These are phyloP conservation scores for Elephantulus edwardii DNA, from an alignment of 2,113 vertebrate genomes.

Conservation along the genomic window DNA sequence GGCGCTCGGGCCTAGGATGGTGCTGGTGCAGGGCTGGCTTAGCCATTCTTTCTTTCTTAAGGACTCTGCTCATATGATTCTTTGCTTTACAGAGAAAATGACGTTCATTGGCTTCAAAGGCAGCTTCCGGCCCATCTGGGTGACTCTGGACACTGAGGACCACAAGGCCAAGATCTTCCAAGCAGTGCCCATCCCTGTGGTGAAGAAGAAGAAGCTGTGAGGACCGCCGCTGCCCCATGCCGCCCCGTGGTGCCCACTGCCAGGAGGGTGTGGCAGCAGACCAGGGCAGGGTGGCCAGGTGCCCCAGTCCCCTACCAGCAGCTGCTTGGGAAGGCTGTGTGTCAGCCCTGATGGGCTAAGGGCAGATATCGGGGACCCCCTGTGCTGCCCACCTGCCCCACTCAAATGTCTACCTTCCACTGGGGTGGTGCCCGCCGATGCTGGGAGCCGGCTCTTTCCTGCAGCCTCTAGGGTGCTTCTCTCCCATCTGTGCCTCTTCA, in stretches of 20 bases:
- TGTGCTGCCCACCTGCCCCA: slow-evolving; percentile 17
- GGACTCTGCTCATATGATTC: neutral
- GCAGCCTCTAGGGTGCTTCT: slow-evolving; percentile 12
- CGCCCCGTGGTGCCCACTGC: neutral
- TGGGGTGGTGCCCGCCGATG: neutral
- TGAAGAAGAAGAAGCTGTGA: slow-evolving; percentile 92
- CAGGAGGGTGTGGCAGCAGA: neutral
- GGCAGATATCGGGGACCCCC: neutral
- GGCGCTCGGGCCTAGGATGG: too few relatives aligned
- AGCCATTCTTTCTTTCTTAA: rapidly evolving
- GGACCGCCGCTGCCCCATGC: slow-evolving; percentile 6
- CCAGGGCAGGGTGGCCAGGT: slow-evolving; percentile 68
- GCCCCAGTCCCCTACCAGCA: neutral
- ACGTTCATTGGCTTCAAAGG: slow-evolving; percentile 91
- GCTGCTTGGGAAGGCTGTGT: neutral
- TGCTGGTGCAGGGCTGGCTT: rapidly evolving
- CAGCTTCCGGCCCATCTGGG: slow-evolving; percentile 88
- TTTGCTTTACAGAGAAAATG: slow-evolving; percentile 85
- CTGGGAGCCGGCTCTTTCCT: neutral
- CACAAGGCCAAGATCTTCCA: slow-evolving; percentile 89
- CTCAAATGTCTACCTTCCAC: neutral
- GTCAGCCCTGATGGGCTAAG: neutral
- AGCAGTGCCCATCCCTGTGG: slow-evolving; percentile 89
- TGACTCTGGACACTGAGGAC: slow-evolving; percentile 85
- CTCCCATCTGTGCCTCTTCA: slow-evolving; percentile 23